phyloP scores from a whole-genome alignment of 2,797 vertebrate genomes.

The Sebastes iracundus region DNA sequence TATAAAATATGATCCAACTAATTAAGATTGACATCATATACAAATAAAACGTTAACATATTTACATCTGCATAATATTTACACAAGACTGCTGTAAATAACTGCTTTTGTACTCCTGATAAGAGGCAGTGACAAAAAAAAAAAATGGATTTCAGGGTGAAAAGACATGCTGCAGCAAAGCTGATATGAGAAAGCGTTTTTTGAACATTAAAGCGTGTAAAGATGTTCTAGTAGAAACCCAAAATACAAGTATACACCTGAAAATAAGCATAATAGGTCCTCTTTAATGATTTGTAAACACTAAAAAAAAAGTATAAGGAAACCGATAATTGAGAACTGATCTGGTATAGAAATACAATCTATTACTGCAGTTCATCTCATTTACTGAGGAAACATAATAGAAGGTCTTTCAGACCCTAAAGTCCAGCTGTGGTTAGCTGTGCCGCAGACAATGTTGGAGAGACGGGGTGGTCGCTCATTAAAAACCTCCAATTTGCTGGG shows the following conservation, averaged over 20 bases:
- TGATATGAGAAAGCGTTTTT: too few relatives aligned
- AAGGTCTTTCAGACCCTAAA: slow-evolving; percentile 52
- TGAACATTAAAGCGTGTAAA: too few relatives aligned
- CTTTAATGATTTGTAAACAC: slow-evolving; percentile 4
- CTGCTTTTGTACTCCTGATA: slow-evolving; percentile 28
- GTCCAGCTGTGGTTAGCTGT: slow-evolving; percentile 66
- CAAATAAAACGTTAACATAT: slow-evolving; percentile 24
- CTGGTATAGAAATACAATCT: slow-evolving; percentile 26
- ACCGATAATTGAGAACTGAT: slow-evolving; percentile 16
- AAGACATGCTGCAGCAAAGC: too few relatives aligned
- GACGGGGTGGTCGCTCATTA: slow-evolving; percentile 76
- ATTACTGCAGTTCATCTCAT: slow-evolving; percentile 51
- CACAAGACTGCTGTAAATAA: slow-evolving; percentile 23
- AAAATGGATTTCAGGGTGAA: slow-evolving; percentile 39
- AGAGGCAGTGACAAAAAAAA: slow-evolving; percentile 32
- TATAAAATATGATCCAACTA: not conserved
- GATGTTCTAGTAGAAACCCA: too few relatives aligned
- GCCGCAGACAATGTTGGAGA: slow-evolving; percentile 56
- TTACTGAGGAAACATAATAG: slow-evolving; percentile 57
- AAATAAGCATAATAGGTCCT: too few relatives aligned
- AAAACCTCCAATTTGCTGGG: slow-evolving; percentile 69
- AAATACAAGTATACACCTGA: too few relatives aligned
- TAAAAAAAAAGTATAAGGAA: not conserved
- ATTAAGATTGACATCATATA: not conserved
- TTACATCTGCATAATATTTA: slow-evolving; percentile 22